Evolutionary conservation across 1,140 invertebrate species (phyloP).

Genomic region (Leptestheria dahalacensis): DNA sequence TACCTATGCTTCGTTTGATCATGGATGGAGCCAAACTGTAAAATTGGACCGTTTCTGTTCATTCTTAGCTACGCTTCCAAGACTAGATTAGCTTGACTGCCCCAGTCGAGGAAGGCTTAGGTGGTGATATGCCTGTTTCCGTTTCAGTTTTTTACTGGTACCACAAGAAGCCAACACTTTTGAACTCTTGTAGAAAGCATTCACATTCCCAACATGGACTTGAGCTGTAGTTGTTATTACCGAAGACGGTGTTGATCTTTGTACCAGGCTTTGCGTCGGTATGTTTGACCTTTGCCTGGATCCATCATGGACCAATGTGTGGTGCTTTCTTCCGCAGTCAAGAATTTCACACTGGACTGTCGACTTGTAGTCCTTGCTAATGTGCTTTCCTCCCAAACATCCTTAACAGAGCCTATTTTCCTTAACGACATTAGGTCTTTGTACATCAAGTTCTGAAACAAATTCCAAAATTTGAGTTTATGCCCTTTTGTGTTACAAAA

Average conservation of each 20-base stretch:
- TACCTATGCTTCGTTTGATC: background rate
- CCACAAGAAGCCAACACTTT: background rate
- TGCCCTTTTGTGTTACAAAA: too few relatives aligned
- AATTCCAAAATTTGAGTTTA: too few relatives aligned
- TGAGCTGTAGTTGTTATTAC: background rate
- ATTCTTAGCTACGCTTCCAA: background rate
- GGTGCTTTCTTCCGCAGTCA: background rate
- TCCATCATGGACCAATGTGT: slow-evolving; percentile 1
- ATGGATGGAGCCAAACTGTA: background rate
- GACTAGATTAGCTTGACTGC: slow-evolving; percentile 2
- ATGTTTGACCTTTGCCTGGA: background rate
- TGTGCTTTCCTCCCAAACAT: background rate
- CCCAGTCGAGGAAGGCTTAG: background rate
- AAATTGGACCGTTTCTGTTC: background rate
- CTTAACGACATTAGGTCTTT: background rate
- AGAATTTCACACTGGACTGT: background rate
- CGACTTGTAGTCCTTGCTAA: background rate
- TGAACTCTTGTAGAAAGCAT: background rate
- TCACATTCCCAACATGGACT: too few relatives aligned
- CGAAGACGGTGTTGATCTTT: background rate
- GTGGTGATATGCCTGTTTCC: background rate
- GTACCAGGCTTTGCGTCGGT: too few relatives aligned
- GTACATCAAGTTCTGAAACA: too few relatives aligned
- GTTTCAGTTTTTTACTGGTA: background rate
- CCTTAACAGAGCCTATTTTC: background rate